Conservation (phyloP, 30 jellyfish, hydroid and myxozoan genomes). For the Cassiopea xamachana region DNA sequence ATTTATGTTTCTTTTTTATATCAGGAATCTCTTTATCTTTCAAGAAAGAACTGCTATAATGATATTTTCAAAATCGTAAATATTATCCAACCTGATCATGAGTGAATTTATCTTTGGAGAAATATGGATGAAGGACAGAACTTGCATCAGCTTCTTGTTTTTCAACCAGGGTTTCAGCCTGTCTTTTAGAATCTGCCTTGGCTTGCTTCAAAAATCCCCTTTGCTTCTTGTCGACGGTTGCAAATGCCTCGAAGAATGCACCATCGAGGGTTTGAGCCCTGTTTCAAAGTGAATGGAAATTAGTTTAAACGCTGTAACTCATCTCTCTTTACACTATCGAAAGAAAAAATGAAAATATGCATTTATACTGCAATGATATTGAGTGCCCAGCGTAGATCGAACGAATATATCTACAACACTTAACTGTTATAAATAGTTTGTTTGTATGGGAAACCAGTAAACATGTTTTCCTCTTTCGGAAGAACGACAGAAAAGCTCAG, state of each 20-base stretch:
- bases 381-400: no score
- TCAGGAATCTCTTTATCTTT: no score
- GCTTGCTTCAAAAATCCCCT: conserved; percentile 76
- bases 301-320: neutral
- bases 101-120: conserved; percentile 43
- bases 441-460: no score
- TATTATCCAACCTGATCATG: conserved; percentile 14
- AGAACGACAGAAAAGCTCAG: neutral
- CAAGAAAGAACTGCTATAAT: no score
- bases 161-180: conserved; percentile 42
- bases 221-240: conserved; percentile 74
- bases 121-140: conserved; percentile 24
- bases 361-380: no score
- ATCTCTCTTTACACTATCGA: neutral
- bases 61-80: no score
- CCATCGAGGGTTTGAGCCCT: conserved; percentile 91
- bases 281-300: neutral
- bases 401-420: no score
- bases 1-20: no score
- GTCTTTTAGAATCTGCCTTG: conserved; percentile 60
- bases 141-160: conserved; percentile 49
- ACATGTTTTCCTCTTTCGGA: neutral
- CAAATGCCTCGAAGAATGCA: conserved; percentile 83
- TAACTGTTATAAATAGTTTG: no score
- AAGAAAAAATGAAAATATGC: no score